These are phyloP conservation scores for Muschampia plurimacula DNA, from an alignment of 2,888 invertebrate genomes.

Conservation along the genomic window DNA sequence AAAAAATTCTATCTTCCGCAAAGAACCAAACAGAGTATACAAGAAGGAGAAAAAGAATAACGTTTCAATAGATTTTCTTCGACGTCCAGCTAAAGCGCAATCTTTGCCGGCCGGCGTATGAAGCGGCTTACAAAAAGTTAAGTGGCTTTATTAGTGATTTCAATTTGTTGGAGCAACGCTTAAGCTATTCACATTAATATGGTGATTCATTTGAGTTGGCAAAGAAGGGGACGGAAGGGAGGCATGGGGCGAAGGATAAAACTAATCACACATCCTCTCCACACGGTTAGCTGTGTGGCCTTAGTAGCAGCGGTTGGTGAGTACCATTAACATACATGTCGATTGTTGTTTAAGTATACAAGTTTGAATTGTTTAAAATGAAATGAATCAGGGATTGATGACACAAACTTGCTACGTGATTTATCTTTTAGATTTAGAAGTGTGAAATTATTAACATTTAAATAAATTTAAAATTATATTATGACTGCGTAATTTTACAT, in stretches of 20 bases:
- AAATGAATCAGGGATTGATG: too few relatives aligned
- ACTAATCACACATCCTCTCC: slow-evolving; percentile 82
- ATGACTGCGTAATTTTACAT: too few relatives aligned
- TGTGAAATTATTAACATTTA: too few relatives aligned
- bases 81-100: slow-evolving; percentile 18
- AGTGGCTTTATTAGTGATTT: slow-evolving; percentile 51
- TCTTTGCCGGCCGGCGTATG: slow-evolving; percentile 28
- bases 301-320: slow-evolving; percentile 18
- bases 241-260: slow-evolving; percentile 71
- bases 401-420: too few relatives aligned
- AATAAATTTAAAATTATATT: too few relatives aligned
- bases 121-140: slow-evolving; percentile 36
- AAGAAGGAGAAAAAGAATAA: slow-evolving; percentile 18
- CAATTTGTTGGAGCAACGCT: slow-evolving; percentile 55
- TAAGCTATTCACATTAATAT: slow-evolving; percentile 56
- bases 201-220: slow-evolving; percentile 66
- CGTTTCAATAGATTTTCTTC: slow-evolving; percentile 18
- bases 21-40: slow-evolving; percentile 32
- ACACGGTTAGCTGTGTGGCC: slow-evolving; percentile 51
- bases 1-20: slow-evolving; percentile 13
- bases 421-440: too few relatives aligned
- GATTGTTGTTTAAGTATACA: background rate
- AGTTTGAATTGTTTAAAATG: too few relatives aligned
- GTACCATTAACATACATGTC: background rate
- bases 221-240: slow-evolving; percentile 61